Base-by-base conservation (phyloP, 2,113 vertebrate species). In the Megalops atlanticus region DNA sequence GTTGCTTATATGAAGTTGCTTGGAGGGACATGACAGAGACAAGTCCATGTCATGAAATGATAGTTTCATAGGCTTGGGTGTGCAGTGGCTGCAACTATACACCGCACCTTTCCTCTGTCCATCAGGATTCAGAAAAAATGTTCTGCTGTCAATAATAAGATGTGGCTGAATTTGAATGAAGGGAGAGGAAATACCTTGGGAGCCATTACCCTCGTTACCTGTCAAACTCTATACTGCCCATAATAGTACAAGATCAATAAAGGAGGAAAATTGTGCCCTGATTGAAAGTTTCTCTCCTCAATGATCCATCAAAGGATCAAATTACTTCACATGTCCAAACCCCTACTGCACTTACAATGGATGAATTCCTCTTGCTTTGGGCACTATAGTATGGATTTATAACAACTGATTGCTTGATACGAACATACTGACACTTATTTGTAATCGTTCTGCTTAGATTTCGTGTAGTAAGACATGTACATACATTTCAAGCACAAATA, bases 131-230 rank as follows among this genome's bases (percentile, higher is more conserved):
- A 21, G 54, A 40, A 16, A 78, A 78, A 68, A 47, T 24, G 33
- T 70, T 16, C 11, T 45, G 36, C 78, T 80, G 78, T 80, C 64
- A 80, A 71, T 71, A 41, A 38, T 45, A 80, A 79, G 47, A 79
- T 31, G 3, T 54, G 47, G 11, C 6, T 69, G 78, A 47, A 72
- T 43, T 41, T 40, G 64, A 71, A 72, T 80, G n/a, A 80, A 49
- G 78, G 64, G 39, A 43, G n/a, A 39, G 40, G n/a, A 47, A 18
- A 14, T 38, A 49, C 18, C 68, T 40, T 15, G 39, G 64, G 64
- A 72, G 16, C 68, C n/a, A 45, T 36, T 5, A 31, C 16, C 35
- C 24, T 58, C 38, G 47, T 73, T 18, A 39, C 16, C 35, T 73
- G 71, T 73, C 71, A 73, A 38, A 24, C 71, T 73, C 16, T 24